phyloP scores from a whole-genome alignment of 2,113 vertebrate species.

The Athene cunicularia region DNA sequence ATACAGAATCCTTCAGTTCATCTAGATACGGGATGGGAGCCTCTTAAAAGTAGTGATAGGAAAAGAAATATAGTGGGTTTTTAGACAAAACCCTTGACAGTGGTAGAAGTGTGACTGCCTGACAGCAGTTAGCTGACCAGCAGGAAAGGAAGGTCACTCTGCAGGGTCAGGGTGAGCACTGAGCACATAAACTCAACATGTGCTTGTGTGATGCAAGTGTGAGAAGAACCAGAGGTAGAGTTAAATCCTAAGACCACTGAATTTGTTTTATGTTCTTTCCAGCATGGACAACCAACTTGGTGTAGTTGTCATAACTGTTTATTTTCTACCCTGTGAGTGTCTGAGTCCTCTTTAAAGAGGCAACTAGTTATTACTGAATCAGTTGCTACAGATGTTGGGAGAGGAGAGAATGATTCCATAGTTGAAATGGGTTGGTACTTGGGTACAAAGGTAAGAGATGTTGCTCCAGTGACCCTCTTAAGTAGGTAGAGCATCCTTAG shows the following conservation, averaged over 20 bases:
- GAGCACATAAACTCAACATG: neutral
- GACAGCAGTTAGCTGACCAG: neutral
- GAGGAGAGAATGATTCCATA: neutral
- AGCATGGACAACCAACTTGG: neutral
- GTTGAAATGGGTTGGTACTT: neutral
- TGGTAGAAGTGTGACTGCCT: neutral
- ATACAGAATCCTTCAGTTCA: neutral
- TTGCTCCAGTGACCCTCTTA: neutral
- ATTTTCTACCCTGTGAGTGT: neutral
- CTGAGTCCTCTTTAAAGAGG: neutral
- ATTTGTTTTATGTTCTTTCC: neutral
- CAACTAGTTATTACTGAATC: neutral
- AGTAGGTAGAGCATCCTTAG: neutral
- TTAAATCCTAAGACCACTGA: neutral
- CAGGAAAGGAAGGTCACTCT: neutral
- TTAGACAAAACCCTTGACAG: neutral
- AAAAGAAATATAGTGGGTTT: neutral
- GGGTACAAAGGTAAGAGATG: neutral
- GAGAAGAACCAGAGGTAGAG: neutral
- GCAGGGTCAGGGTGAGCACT: neutral
- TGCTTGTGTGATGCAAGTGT: neutral
- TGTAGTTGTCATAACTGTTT: neutral
- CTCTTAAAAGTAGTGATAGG: neutral
- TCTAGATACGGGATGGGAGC: neutral
- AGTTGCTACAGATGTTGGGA: neutral